Base-by-base conservation (phyloP, 2,888 invertebrate genomes). In the Meliscaeva auricollis region DNA sequence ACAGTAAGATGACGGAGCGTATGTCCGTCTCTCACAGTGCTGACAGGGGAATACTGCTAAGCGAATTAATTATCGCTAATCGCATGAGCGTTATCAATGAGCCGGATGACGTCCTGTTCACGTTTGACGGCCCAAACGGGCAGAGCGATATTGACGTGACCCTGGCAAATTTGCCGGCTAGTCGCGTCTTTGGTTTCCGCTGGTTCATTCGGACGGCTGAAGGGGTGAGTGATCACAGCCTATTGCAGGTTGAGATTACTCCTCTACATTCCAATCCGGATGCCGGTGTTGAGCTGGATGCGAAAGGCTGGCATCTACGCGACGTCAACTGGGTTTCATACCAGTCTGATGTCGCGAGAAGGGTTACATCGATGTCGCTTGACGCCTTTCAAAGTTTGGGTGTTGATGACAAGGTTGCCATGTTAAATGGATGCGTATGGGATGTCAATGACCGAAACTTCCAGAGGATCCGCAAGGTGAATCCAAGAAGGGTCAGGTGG, bases 81-180 rank as follows among this genome's bases (percentile, higher is more conserved):
- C 15, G 66, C 20, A 62, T 60, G 32, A 56, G 46, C 5, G 75
- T 69, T 2, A 72, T 87, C 4, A 87, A 75, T 22, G 38, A 32
- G 22, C 32, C 56, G 30, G 68, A 72, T 17, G 46, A 62, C n/a
- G n/a, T n/a, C 5, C 32, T 32, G 32, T 76, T 64, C 38, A 79
- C 75, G 11, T 76, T 30, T 13, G 32, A 17, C 30, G 8, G 38
- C 0, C 46, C 32, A 50, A 50, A 35, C 32, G 44, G 26, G 11
- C 13, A n/a, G n/a, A 66, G 30, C 17, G 46, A 46, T 15, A 46
- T 46, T 6, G 46, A 46, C n/a, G 46, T 46, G 7, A 15, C 46
- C 1, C 46, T 46, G 46, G 46, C 17, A 46, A 48, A 48, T 20
- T 20, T 48, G 20, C 48, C 7, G 8, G 48, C 17, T 17, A 4